A percentile compares a stretch with the other conserved stretches of the same genome.
These are phyloP conservation scores for Metellina segmentata DNA, from an alignment of 2,888 invertebrate genomes.

Conservation along the genomic window DNA sequence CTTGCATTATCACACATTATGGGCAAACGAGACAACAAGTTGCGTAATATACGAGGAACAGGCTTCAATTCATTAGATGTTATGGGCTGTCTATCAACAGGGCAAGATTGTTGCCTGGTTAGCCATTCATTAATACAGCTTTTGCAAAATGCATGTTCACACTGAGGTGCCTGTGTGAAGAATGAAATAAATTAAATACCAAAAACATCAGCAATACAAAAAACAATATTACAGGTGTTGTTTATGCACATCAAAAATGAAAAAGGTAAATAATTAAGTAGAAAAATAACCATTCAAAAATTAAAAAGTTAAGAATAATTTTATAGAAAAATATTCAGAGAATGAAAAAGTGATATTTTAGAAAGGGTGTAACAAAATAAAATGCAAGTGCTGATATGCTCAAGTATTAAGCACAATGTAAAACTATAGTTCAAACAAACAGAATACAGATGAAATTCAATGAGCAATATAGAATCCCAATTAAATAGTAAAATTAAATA, in stretches of 20 bases:
- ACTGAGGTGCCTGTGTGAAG: constrained; percentile 89
- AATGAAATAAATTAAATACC: not conserved
- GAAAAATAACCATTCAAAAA: not conserved
- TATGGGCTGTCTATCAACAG: constrained; percentile 94
- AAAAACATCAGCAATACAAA: too few species aligned
- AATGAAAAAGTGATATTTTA: not conserved
- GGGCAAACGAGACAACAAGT: constrained; percentile 92
- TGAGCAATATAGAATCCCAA: too few species aligned
- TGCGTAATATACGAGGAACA: constrained; percentile 95
- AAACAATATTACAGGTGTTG: constrained; percentile 59
- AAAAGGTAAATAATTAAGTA: not conserved
- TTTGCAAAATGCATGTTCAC: constrained; percentile 97
- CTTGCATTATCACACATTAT: constrained; percentile 95
- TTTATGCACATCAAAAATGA: not conserved
- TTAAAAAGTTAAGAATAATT: not conserved
- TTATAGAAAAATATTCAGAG: not conserved
- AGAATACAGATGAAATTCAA: too few species aligned
- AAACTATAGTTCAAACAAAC: too few species aligned
- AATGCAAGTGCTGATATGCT: not conserved
- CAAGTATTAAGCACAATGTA: not conserved
- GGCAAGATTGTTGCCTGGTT: constrained; percentile 95
- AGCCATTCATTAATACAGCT: constrained; percentile 97
- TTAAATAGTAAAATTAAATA: too few species aligned
- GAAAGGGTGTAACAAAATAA: not conserved
- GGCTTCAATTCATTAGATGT: constrained; percentile 90